Evolutionary conservation across 2,113 vertebrate genomes (phyloP).

Genomic region (Thunnus maccoyii): DNA sequence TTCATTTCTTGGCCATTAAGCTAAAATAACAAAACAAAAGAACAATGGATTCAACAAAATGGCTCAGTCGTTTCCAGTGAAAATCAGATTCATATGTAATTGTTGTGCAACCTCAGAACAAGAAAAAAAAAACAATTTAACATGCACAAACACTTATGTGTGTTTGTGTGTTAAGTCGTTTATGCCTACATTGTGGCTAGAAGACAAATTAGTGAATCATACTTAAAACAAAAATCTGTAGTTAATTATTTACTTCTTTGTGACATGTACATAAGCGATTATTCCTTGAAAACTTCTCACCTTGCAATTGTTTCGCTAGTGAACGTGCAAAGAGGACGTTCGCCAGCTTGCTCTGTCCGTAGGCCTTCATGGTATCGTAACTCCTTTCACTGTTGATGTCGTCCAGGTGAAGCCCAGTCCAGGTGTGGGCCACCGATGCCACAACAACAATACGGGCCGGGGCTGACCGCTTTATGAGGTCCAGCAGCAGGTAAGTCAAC

Average conservation of each 20-base stretch:
- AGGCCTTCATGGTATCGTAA: constrained; percentile 83
- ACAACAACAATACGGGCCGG: constrained; percentile 83
- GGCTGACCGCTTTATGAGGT: constrained; percentile 82
- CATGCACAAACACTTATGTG: not conserved
- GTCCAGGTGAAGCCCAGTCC: constrained; percentile 82
- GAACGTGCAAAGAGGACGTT: constrained; percentile 84
- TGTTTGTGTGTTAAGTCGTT: too few species aligned
- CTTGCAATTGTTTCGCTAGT: constrained; percentile 78
- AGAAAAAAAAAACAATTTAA: not conserved
- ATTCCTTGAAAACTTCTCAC: constrained; percentile 59
- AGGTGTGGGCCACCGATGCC: constrained; percentile 85
- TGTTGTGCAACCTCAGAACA: not conserved
- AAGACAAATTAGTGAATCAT: not conserved
- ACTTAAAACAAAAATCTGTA: not conserved
- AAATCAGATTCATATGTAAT: constrained; percentile 3
- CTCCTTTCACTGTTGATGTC: constrained; percentile 86
- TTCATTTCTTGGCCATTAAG: constrained; percentile 17
- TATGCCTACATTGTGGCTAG: too few species aligned
- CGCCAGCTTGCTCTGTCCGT: constrained; percentile 88
- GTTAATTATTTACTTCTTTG: not conserved
- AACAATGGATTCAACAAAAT: not conserved
- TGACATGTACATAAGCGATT: not conserved
- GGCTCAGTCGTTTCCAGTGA: not conserved
- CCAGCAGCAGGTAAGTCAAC: constrained; percentile 83
- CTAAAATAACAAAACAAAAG: not conserved